Evolutionary conservation across 1,140 invertebrate genomes (phyloP).

Genomic region (Colletes gigas): DNA sequence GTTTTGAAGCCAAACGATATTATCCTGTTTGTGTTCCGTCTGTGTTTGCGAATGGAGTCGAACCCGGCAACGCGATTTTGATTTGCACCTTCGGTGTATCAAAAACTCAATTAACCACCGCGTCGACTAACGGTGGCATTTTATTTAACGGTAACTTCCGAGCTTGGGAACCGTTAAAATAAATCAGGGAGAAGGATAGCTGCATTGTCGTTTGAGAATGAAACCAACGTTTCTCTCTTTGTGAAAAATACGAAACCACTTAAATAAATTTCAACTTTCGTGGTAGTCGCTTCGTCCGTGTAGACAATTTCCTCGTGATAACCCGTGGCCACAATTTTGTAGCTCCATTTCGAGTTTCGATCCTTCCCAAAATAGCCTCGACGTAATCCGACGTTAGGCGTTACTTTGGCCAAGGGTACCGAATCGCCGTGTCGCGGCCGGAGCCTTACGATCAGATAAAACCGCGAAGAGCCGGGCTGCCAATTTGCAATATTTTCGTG

Average conservation of each 20-base stretch:
- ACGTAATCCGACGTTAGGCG: conserved; percentile 10
- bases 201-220: too few relatives aligned
- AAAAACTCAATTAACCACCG: conserved; percentile 33
- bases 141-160: too few relatives aligned
- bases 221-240: too few relatives aligned
- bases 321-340: too few relatives aligned
- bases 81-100: conserved; percentile 18
- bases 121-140: not conserved
- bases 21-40: conserved; percentile 64
- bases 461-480: conserved; percentile 29
- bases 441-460: conserved; percentile 46
- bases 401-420: not conserved
- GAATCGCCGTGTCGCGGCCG: not conserved
- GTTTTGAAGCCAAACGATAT: conserved; percentile 62
- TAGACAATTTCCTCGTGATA: too few relatives aligned
- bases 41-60: conserved; percentile 55
- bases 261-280: too few relatives aligned
- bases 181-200: too few relatives aligned
- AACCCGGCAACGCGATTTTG: conserved; percentile 33
- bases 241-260: not conserved
- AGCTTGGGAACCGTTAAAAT: too few relatives aligned
- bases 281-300: too few relatives aligned
- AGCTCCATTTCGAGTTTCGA: not conserved
- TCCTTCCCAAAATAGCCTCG: not conserved
- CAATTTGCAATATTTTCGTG: conserved; percentile 74